phyloP scores from a whole-genome alignment of 2,113 vertebrate genomes.

The Cynopterus brachyotis region DNA sequence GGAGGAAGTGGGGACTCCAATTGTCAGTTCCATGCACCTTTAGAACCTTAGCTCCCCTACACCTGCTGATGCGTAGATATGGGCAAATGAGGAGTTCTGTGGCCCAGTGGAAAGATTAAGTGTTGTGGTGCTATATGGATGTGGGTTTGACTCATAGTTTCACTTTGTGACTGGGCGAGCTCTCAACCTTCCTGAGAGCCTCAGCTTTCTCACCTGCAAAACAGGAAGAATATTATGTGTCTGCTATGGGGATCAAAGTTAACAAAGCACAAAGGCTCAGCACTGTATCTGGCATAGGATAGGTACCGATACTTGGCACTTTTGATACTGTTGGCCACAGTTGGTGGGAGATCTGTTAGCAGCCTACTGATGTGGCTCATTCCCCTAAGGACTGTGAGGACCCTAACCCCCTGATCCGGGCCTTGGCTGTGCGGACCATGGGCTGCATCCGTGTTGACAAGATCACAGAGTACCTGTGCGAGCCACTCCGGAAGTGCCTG shows the following conservation, averaged over 20 bases:
- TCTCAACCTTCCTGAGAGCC: neutral
- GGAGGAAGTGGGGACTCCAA: neutral
- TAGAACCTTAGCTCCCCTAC: neutral
- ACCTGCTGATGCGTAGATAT: neutral
- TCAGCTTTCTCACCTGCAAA: neutral
- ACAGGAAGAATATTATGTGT: neutral
- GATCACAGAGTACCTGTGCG: conserved; percentile 97
- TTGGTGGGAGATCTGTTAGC: neutral
- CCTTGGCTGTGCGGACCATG: conserved; percentile 97
- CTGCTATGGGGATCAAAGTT: neutral
- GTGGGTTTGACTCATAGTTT: neutral
- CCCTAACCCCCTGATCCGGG: conserved; percentile 97
- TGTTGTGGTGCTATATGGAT: neutral
- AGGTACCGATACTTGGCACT: neutral
- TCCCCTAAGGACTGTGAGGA: conserved; percentile 94
- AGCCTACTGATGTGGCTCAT: neutral
- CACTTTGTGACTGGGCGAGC: neutral
- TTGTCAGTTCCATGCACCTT: neutral
- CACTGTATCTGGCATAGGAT: neutral
- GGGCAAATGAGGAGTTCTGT: neutral
- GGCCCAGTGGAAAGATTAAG: neutral
- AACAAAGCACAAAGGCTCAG: neutral
- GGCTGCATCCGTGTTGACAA: conserved; percentile 99
- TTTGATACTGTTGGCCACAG: neutral
- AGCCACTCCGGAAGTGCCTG: conserved; percentile 96